phyloP scores from a whole-genome alignment of 2,113 vertebrate genomes.

The Oriolus oriolus region DNA sequence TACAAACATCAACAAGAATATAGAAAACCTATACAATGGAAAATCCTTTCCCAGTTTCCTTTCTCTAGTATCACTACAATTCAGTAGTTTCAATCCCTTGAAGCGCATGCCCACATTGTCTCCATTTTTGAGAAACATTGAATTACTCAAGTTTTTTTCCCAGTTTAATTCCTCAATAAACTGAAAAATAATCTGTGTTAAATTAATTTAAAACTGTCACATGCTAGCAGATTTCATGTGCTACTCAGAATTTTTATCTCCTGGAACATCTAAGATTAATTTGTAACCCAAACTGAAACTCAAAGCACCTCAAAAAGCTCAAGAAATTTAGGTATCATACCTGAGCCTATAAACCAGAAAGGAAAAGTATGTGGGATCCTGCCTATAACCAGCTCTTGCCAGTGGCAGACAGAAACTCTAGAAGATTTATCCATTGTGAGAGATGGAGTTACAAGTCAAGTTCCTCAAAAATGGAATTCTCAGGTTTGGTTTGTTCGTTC shows the following conservation, averaged over 20 bases:
- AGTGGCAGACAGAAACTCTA: neutral
- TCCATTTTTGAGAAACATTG: neutral
- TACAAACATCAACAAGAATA: neutral
- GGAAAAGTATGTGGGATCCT: neutral
- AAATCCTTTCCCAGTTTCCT: neutral
- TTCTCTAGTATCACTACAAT: neutral
- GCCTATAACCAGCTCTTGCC: rapidly evolving
- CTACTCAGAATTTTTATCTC: neutral
- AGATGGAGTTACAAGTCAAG: neutral
- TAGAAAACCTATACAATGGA: neutral
- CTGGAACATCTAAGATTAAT: neutral
- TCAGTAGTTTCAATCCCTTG: neutral
- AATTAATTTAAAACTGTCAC: neutral
- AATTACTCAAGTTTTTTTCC: neutral
- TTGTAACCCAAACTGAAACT: neutral
- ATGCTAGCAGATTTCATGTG: neutral
- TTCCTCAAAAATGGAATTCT: neutral
- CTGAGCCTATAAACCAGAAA: neutral
- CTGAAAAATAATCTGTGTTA: neutral
- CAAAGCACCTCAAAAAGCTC: neutral
- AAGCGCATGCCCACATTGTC: neutral
- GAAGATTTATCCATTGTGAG: neutral
- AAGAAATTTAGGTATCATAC: neutral
- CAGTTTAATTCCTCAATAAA: neutral
- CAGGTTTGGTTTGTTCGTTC: neutral